Conservation (phyloP, 2,888 invertebrate genomes). For the Lepidocyrtoides sp. region DNA sequence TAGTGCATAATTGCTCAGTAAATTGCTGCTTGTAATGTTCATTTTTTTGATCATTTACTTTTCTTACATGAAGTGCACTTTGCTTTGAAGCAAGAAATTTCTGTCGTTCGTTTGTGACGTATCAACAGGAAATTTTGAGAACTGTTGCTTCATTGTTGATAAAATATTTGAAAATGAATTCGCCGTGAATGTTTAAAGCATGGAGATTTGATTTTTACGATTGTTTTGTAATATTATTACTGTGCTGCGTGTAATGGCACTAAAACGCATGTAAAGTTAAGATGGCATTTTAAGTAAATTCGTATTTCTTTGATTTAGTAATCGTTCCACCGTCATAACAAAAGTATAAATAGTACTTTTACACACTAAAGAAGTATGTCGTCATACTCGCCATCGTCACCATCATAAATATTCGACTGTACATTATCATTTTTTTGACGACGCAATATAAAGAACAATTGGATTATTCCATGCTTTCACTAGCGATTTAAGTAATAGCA, state of each 20-base stretch:
- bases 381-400: too few relatives aligned
- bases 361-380: neutral
- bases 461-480: slow-evolving; percentile 56
- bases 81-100: neutral
- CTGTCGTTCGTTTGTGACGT: neutral
- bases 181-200: slow-evolving; percentile 42
- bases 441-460: slow-evolving; percentile 52
- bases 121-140: neutral
- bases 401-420: too few relatives aligned
- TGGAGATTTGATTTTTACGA: slow-evolving; percentile 43
- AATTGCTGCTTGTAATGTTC: neutral
- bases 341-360: neutral
- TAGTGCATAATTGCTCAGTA: too few relatives aligned
- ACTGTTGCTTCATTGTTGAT: neutral
- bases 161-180: neutral
- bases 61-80: neutral
- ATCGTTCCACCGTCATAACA: neutral
- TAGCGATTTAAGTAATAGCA: neutral
- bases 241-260: neutral
- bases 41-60: neutral
- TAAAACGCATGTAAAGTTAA: neutral
- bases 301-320: slow-evolving; percentile 20
- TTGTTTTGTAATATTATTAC: slow-evolving; percentile 41
- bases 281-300: neutral
- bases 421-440: neutral